Conservation (phyloP, 2,888 invertebrate genomes). For the Taphrorychus bicolor region DNA sequence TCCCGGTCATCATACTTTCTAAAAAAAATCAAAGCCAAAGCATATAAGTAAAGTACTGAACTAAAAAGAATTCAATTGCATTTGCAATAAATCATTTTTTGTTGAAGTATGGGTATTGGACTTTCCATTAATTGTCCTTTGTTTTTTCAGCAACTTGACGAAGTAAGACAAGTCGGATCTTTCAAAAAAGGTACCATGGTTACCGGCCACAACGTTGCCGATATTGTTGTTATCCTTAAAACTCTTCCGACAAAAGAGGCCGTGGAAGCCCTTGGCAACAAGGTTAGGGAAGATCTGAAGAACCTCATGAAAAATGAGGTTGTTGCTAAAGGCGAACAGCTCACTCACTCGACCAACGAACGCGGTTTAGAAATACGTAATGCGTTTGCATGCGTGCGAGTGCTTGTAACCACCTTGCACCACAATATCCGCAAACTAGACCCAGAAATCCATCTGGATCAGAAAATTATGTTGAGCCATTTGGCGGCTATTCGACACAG, state of each 20-base stretch:
- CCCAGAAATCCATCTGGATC: slow-evolving; percentile 79
- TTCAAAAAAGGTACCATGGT: slow-evolving; percentile 99
- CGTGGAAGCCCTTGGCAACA: slow-evolving; percentile 88
- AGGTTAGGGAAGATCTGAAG: slow-evolving; percentile 87
- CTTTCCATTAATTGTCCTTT: no score
- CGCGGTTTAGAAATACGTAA: slow-evolving; percentile 90
- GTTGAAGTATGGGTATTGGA: no score
- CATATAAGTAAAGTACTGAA: no score
- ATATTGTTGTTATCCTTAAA: slow-evolving; percentile 95
- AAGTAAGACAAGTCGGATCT: slow-evolving; percentile 95
- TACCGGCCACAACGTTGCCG: slow-evolving; percentile 93
- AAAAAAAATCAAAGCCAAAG: no score
- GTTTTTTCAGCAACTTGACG: slow-evolving; percentile 79
- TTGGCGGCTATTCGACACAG: slow-evolving; percentile 94
- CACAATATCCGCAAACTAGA: slow-evolving; percentile 94
- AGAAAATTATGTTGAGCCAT: slow-evolving; percentile 84
- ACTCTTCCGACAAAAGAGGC: slow-evolving; percentile 96
- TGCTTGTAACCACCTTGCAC: slow-evolving; percentile 92
- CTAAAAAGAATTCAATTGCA: no score
- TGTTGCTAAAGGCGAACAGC: slow-evolving; percentile 67
- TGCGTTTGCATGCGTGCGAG: slow-evolving; percentile 84
- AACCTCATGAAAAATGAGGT: slow-evolving; percentile 70
- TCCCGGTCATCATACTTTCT: no score
- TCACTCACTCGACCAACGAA: slow-evolving; percentile 68
- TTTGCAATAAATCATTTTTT: no score